Evolutionary conservation across 1,140 invertebrate species (phyloP), one percentile per base, ranked within the genome.

Genomic region (Uloborus diversus): DNA sequence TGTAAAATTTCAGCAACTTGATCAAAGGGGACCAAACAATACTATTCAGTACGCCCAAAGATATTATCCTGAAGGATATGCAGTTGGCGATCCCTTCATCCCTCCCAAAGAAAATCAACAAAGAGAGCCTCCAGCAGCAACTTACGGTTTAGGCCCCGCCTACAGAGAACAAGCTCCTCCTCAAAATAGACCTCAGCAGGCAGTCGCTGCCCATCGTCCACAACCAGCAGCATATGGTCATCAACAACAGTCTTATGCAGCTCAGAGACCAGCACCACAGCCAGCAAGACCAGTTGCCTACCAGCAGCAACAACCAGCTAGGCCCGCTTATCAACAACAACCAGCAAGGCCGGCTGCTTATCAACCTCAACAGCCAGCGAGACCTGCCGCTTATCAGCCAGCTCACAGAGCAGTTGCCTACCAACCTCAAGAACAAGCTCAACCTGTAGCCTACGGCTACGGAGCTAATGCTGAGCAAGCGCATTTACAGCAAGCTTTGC

Each of bases 11-110:
- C 28, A 84, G 82, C 61, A 51, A 62, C 51, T 84, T 20, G 82
- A 84, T 51, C 81, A 84, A 32, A 75, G 59, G 33, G 84, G 84
- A 25, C 84, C 84, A 2, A 96, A 96, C 85, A 91, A 94, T 3
- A 92, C 93, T 4, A 86, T 94, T 42, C 89, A 92, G 83, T 96
- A 97, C 88, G 94, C 94, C 57, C 94, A 97, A 83, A 89, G 95
- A 20, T 88, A 85, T 73, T 88, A 87, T 81, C 87, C 87, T 1
- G 86, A 88, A 33, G 84, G 42, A 33, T 81, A 75, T 28, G 70
- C 70, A 17, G 62, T 76, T 4, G 80, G 80, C 20, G 80, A 81
- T 56, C 80, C 80, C 25, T 73, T 76, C 20, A 28, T 76, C 14
- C 71, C 70, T 65, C 80, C 70, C 33, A 62, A 81, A 61, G 76